These are phyloP conservation scores for Pseudochaenichthys georgianus DNA, from an alignment of 2,797 vertebrate genomes.

Conservation along the genomic window DNA sequence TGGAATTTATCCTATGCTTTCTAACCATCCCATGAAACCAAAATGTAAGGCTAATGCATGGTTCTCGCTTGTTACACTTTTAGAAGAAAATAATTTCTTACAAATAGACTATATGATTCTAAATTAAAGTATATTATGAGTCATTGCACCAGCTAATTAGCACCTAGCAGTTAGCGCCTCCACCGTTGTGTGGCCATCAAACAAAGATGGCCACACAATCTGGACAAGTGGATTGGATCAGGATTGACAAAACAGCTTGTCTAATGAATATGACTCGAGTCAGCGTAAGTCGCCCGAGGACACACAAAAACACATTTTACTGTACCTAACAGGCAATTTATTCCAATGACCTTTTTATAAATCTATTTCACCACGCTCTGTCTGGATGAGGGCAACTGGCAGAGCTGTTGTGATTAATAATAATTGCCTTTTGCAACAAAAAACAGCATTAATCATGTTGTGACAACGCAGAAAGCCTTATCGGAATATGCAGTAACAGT, in stretches of 20 bases:
- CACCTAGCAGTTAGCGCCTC: background rate
- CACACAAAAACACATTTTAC: conserved; percentile 45
- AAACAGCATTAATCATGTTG: conserved; percentile 76
- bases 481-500: conserved; percentile 54
- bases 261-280: conserved; percentile 12
- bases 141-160: conserved; percentile 29
- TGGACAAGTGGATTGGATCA: background rate
- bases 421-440: conserved; percentile 74
- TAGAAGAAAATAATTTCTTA: background rate
- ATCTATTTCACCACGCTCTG: conserved; percentile 59
- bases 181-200: background rate
- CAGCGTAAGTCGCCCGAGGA: conserved; percentile 37
- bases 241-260: conserved; percentile 50
- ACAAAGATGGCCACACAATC: background rate
- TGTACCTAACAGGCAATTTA: conserved; percentile 69
- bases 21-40: background rate
- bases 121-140: background rate
- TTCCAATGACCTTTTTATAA: conserved; percentile 78
- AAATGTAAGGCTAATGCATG: background rate
- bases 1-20: background rate
- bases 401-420: conserved; percentile 72
- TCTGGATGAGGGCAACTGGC: conserved; percentile 55
- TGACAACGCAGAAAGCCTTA: conserved; percentile 64
- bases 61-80: background rate
- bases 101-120: background rate